Evolutionary conservation across 2,113 vertebrate species (phyloP).

Genomic region (Cochlearius cochlearius): DNA sequence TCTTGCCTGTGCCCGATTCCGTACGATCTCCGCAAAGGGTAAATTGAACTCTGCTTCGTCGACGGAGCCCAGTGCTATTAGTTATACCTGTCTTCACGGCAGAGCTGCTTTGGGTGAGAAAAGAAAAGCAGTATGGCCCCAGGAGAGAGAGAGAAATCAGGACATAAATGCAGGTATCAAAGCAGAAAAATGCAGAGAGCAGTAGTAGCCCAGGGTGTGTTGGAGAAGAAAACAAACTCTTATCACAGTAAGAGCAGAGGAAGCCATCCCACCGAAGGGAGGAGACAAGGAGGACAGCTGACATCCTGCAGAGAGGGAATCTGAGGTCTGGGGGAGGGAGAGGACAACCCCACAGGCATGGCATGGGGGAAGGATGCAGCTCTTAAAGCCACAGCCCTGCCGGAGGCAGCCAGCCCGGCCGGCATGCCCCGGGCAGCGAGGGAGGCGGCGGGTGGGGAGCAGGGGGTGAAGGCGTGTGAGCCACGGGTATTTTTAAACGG

Average conservation of each 20-base stretch:
- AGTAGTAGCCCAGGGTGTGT: slow-evolving; percentile 12
- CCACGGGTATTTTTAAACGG: fast-evolving
- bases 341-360: neutral
- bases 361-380: neutral
- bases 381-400: neutral
- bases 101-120: slow-evolving; percentile 37
- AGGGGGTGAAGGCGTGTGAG: neutral
- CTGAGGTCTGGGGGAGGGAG: neutral
- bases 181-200: slow-evolving; percentile 48
- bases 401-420: neutral
- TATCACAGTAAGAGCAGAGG: slow-evolving; percentile 54
- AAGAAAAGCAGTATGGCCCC: slow-evolving; percentile 6
- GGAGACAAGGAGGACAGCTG: slow-evolving; percentile 31
- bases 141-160: slow-evolving; percentile 30
- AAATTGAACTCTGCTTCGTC: neutral
- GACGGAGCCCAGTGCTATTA: neutral
- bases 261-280: slow-evolving; percentile 41
- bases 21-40: neutral
- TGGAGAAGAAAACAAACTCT: slow-evolving; percentile 59
- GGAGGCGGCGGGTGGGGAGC: neutral
- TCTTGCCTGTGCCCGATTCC: neutral
- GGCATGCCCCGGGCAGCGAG: neutral
- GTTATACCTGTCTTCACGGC: neutral
- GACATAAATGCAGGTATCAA: slow-evolving; percentile 58
- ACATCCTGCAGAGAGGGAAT: slow-evolving; percentile 32